Evolutionary conservation across 2,113 vertebrate species (phyloP), one percentile per base, ranked within the genome.

Genomic region (Tretioscincus oriximinensis): DNA sequence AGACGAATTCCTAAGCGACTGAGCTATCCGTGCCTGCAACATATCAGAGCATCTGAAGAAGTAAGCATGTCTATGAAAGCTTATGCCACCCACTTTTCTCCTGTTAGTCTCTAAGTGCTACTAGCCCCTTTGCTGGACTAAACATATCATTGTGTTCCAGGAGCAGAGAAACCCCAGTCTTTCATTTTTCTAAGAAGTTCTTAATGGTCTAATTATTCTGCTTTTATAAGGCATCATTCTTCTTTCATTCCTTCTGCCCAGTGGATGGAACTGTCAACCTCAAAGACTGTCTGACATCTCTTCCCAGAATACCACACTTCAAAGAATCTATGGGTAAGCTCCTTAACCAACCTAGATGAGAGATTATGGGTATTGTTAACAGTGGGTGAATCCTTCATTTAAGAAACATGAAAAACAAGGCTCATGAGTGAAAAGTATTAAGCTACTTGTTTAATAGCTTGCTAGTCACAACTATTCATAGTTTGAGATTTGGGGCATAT

Each of bases 241-340:
- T 75, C 2, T 68, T 20, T 28, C 1, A 22, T 60, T 63, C 75
- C 51, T 83, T 31, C 35, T 49, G 49, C 54, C 21, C 51, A 84
- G 82, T 1, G n/a, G 26, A 49, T 47, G 76, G 64, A 16, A 79
- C n/a, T 3, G 22, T 84, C 67, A 78, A 84, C 10, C 20, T 84
- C 64, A 68, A 69, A 18, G 76, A 84, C 21, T 78, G 73, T 54
- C 49, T 84, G 71, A 68, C 4, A 16, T 7, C 35, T 20, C 76
- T 84, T 5, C 8, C 49, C 31, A 58, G 22, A 11, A 31, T 68
- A 21, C n/a, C 16, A 1, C 71, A 45, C 76, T 78, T 84, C 71
- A 49, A 0, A 9, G 76, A 74, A 21, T 74, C 82, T 49, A 2
- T 61, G 7, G 76, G 82, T 84, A n/a, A 84, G 82, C 9, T 10